Conservation (phyloP, 2,888 invertebrate genomes). For the Drosophila stalkeri region DNA sequence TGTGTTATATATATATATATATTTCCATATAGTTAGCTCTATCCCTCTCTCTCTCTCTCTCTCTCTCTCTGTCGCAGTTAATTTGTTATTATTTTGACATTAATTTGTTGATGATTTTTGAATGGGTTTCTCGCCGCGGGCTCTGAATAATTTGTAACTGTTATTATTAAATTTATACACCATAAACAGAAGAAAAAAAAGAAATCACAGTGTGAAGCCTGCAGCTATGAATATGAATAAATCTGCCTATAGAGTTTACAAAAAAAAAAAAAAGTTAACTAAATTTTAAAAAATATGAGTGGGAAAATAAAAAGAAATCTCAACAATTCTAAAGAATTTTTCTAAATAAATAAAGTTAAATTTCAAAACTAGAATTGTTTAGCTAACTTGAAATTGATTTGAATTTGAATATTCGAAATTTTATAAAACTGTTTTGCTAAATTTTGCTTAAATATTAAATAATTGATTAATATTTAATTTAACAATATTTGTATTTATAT, state of each 20-base stretch:
- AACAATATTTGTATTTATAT: not conserved
- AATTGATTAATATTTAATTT: not conserved
- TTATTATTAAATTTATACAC: conserved; percentile 22
- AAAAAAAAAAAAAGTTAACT: not conserved
- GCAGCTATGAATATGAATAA: conserved; percentile 3
- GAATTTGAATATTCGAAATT: not conserved
- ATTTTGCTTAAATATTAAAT: not conserved
- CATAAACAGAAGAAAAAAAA: not conserved
- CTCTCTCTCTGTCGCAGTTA: conserved; percentile 38
- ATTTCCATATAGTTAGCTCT: not conserved
- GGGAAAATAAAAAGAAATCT: not conserved
- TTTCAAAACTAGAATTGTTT: too few relatives aligned
- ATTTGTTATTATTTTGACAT: conserved; percentile 78
- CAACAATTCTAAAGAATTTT: not conserved
- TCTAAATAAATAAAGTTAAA: not conserved
- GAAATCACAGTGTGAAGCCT: conserved; percentile 8
- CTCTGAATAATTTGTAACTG: conserved; percentile 48
- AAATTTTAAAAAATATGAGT: not conserved
- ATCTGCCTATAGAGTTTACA: not conserved
- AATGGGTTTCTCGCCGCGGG: conserved; percentile 37
- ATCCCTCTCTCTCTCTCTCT: not conserved
- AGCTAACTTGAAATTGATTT: too few relatives aligned
- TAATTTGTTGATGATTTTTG: conserved; percentile 69
- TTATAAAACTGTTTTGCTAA: not conserved
- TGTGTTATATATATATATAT: not conserved